Percentiles rank a stretch among this genome's conserved stretches.
These are phyloP conservation scores for Heliconius eleuchia DNA, from an alignment of 1,140 invertebrate genomes.

Conservation along the genomic window DNA sequence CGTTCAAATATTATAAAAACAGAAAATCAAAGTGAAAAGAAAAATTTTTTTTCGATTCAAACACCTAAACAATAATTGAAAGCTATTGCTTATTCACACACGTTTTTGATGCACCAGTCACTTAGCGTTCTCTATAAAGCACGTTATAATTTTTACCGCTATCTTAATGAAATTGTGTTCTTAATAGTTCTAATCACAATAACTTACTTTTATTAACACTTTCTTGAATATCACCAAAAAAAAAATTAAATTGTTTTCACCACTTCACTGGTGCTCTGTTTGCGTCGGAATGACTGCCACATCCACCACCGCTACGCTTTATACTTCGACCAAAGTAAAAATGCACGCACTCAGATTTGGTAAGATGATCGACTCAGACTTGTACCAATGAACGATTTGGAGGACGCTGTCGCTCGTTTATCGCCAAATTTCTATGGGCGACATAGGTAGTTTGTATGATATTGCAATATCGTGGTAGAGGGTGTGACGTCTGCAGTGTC, in stretches of 20 bases:
- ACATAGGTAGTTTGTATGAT: constrained; percentile 18
- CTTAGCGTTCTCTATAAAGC: background rate
- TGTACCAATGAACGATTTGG: constrained; percentile 56
- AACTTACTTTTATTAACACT: constrained; percentile 71
- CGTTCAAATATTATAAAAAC: background rate
- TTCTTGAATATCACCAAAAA: constrained; percentile 60
- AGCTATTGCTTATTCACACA: constrained; percentile 3
- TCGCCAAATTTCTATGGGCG: constrained; percentile 25
- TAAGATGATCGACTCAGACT: constrained; percentile 68
- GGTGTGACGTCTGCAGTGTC: constrained; percentile 60
- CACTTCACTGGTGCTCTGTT: constrained; percentile 71
- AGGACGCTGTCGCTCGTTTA: constrained; percentile 31
- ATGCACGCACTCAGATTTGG: constrained; percentile 74
- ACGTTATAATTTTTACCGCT: background rate
- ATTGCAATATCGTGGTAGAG: constrained; percentile 52
- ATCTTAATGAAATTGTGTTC: background rate
- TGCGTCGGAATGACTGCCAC: constrained; percentile 72
- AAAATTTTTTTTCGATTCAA: background rate
- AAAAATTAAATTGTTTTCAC: constrained; percentile 55
- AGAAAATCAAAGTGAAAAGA: background rate
- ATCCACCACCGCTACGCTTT: constrained; percentile 70
- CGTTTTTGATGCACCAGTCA: background rate
- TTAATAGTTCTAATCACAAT: constrained; percentile 30
- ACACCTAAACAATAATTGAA: constrained; percentile 1
- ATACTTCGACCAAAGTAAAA: constrained; percentile 77